Percentiles rank a stretch among this genome's conserved stretches.
phyloP scores from a whole-genome alignment of 2,797 vertebrate genomes.

The Rhincodon typus region DNA sequence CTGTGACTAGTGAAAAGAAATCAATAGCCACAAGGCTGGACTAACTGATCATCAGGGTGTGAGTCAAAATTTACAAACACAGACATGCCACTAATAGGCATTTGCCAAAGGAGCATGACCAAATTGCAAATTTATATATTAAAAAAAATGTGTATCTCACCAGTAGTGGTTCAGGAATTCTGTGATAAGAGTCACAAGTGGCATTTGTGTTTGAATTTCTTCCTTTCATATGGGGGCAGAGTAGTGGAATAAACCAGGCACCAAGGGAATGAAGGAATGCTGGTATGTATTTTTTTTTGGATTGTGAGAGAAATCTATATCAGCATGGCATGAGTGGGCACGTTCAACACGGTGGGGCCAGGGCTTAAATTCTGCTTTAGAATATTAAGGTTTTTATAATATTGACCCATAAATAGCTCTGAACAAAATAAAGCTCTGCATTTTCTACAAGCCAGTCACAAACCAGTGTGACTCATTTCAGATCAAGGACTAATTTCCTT shows the following conservation, averaged over 20 bases:
- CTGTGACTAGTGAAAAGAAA: not conserved
- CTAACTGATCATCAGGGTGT: not conserved
- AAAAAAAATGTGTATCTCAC: not conserved
- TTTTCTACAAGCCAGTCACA: slow-evolving; percentile 26
- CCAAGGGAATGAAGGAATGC: slow-evolving; percentile 59
- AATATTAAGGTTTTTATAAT: slow-evolving; percentile 41
- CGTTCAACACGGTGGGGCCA: slow-evolving; percentile 55
- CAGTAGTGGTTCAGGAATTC: slow-evolving; percentile 45
- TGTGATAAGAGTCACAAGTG: slow-evolving; percentile 43
- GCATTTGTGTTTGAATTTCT: slow-evolving; percentile 45
- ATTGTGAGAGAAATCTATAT: slow-evolving; percentile 55
- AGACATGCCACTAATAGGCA: not conserved
- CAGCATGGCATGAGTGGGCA: slow-evolving; percentile 56
- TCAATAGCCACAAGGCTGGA: not conserved
- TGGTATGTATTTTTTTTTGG: slow-evolving; percentile 47
- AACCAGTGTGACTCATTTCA: slow-evolving; percentile 51
- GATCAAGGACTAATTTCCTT: slow-evolving; percentile 64
- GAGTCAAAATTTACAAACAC: not conserved
- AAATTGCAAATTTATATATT: not conserved
- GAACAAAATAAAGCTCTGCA: not conserved
- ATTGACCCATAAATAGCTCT: not conserved
- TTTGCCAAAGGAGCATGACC: not conserved
- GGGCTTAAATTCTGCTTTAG: slow-evolving; percentile 47
- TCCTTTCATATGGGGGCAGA: slow-evolving; percentile 58
- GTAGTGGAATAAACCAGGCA: slow-evolving; percentile 51